Evolutionary conservation across 1,140 invertebrate species (phyloP).

Genomic region (Bombus soroeensis): DNA sequence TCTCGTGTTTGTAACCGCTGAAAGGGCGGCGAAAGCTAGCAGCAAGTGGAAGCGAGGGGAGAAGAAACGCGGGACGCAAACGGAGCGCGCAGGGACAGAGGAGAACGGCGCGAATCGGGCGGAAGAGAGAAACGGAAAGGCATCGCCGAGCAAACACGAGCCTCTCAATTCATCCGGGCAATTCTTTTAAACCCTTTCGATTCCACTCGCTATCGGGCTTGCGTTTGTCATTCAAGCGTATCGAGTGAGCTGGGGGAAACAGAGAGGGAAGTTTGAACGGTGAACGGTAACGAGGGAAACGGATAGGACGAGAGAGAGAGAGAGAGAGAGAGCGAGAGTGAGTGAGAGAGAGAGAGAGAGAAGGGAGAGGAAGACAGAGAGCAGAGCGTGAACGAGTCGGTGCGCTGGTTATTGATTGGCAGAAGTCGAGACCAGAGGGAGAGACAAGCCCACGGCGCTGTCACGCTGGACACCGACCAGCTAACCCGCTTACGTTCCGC

Average conservation of each 20-base stretch:
- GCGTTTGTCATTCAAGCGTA: neutral
- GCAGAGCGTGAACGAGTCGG: slow-evolving; percentile 61
- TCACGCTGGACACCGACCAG: slow-evolving; percentile 52
- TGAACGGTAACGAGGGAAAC: neutral
- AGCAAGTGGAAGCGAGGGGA: slow-evolving; percentile 21
- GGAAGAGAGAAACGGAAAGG: slow-evolving; percentile 27
- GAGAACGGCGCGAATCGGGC: neutral
- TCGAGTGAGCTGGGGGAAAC: neutral
- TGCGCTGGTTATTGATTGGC: slow-evolving; percentile 78
- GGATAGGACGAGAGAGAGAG: neutral
- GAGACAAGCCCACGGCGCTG: slow-evolving; percentile 63
- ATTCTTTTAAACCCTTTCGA: slow-evolving; percentile 5
- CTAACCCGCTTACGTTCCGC: slow-evolving; percentile 21
- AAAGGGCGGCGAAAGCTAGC: slow-evolving; percentile 14
- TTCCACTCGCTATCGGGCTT: neutral
- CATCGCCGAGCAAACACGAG: neutral
- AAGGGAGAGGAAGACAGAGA: slow-evolving; percentile 45
- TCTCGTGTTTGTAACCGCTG: slow-evolving; percentile 1
- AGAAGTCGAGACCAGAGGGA: slow-evolving; percentile 64
- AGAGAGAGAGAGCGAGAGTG: slow-evolving; percentile 27
- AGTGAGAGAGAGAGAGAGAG: slow-evolving; percentile 18
- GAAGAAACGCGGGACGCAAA: neutral
- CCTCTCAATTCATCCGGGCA: neutral
- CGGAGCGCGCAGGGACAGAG: neutral
- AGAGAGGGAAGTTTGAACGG: neutral